phyloP scores from a whole-genome alignment of 2,888 invertebrate genomes.

The Melolontha melolontha region DNA sequence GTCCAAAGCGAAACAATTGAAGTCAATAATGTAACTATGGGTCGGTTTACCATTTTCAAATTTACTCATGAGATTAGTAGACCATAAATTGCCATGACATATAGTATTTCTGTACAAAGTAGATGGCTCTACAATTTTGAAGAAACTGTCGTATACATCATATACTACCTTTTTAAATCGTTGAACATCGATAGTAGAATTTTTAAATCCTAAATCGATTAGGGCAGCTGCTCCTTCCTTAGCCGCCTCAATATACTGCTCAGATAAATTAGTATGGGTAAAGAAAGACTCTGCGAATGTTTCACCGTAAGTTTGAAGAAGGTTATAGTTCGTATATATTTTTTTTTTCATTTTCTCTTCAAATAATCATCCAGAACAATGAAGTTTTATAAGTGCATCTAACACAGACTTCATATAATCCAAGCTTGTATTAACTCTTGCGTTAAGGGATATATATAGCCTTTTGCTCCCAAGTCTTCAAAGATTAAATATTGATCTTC shows the following conservation, averaged over 20 bases:
- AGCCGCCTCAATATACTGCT: slow-evolving; percentile 54
- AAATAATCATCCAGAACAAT: slow-evolving; percentile 58
- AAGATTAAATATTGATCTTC: slow-evolving; percentile 58
- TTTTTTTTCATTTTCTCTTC: slow-evolving; percentile 54
- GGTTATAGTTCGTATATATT: slow-evolving; percentile 46
- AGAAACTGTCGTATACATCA: neutral
- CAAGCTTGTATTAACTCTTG: slow-evolving; percentile 46
- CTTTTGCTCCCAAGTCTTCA: slow-evolving; percentile 58
- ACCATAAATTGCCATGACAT: slow-evolving; percentile 67
- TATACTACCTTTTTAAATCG: neutral
- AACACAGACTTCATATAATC: slow-evolving; percentile 51
- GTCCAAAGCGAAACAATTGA: slow-evolving; percentile 51
- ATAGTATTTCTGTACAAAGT: slow-evolving; percentile 61
- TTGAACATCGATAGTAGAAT: neutral
- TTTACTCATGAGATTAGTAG: slow-evolving; percentile 65
- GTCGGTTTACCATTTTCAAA: slow-evolving; percentile 41
- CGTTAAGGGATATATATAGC: slow-evolving; percentile 53
- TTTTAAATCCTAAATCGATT: slow-evolving; percentile 44
- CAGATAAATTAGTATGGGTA: slow-evolving; percentile 55
- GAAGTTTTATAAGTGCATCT: slow-evolving; percentile 53
- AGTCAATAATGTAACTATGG: slow-evolving; percentile 53
- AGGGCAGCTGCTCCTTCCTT: slow-evolving; percentile 56
- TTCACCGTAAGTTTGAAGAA: slow-evolving; percentile 51
- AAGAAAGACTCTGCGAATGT: slow-evolving; percentile 63
- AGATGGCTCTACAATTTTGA: slow-evolving; percentile 55